Evolutionary conservation across 2,888 invertebrate genomes (phyloP).

Genomic region (Pyralis farinalis): DNA sequence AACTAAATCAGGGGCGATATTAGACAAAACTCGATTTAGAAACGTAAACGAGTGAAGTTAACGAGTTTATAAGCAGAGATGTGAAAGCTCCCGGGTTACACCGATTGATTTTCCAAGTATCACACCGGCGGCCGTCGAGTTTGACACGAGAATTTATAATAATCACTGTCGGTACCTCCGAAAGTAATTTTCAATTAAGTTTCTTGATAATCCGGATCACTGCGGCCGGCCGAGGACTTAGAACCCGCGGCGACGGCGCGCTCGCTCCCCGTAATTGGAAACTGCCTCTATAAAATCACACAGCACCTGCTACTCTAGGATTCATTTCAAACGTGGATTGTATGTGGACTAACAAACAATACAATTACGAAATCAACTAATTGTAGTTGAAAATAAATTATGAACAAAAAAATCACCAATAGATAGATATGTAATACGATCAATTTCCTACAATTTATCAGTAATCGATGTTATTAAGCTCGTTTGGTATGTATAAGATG

Average conservation of each 20-base stretch:
- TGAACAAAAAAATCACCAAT: conserved; percentile 27
- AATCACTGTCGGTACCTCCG: conserved; percentile 53
- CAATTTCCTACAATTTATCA: conserved; percentile 50
- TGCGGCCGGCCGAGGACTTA: conserved; percentile 36
- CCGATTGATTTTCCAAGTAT: conserved; percentile 44
- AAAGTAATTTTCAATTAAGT: conserved; percentile 76
- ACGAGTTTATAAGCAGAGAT: conserved; percentile 24
- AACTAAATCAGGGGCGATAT: conserved; percentile 31
- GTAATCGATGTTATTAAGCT: conserved; percentile 54
- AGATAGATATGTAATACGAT: conserved; percentile 40
- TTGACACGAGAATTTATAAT: conserved; percentile 64
- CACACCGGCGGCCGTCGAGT: conserved; percentile 37
- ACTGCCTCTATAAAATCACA: conserved; percentile 43
- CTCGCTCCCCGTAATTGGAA: conserved; percentile 61
- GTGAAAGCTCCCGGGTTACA: conserved; percentile 55
- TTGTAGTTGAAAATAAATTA: conserved; percentile 6
- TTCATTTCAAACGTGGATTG: conserved; percentile 19
- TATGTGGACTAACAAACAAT: conserved; percentile 5
- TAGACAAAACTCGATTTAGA: conserved; percentile 20
- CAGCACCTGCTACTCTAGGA: conserved; percentile 38
- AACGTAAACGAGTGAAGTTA: conserved; percentile 12
- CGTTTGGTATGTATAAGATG: conserved; percentile 44
- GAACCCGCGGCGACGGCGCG: conserved; percentile 51
- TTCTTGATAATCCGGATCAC: conserved; percentile 74
- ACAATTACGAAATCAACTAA: conserved; percentile 1